These are phyloP conservation scores for Enteromius anoplus DNA, from an alignment of 2,797 vertebrate species.

Conservation along the genomic window DNA sequence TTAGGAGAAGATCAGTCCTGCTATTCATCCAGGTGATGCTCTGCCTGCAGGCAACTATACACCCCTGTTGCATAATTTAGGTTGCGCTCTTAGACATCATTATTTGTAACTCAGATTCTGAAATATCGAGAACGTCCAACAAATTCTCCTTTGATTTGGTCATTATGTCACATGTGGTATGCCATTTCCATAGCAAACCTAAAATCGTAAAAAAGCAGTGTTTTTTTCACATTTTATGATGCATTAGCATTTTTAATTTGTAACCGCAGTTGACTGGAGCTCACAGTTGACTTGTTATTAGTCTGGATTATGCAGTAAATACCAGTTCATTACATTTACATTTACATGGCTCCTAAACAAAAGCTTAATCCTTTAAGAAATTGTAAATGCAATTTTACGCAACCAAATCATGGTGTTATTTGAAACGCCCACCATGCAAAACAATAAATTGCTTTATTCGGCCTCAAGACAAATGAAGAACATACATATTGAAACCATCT, in stretches of 20 bases:
- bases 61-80: constrained; percentile 38
- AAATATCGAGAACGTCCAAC: not conserved
- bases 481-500: constrained; percentile 11
- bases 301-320: constrained; percentile 7
- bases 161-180: not conserved
- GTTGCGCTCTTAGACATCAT: constrained; percentile 26
- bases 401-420: constrained; percentile 8
- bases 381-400: constrained; percentile 6
- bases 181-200: not conserved
- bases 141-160: constrained; percentile 11
- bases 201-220: not conserved
- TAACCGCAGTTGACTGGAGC: not conserved
- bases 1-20: constrained; percentile 55
- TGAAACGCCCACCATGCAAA: not conserved
- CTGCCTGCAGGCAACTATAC: constrained; percentile 9
- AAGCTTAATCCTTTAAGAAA: constrained; percentile 28
- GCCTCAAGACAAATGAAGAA: not conserved
- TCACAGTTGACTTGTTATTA: constrained; percentile 2
- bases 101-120: constrained; percentile 31
- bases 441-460: not conserved
- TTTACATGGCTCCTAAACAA: constrained; percentile 7
- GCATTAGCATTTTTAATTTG: not conserved
- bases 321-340: constrained; percentile 8
- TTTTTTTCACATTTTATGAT: not conserved
- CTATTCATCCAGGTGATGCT: constrained; percentile 49